Conservation (phyloP, 2,797 vertebrate species). For the Smutsia temminckii region DNA sequence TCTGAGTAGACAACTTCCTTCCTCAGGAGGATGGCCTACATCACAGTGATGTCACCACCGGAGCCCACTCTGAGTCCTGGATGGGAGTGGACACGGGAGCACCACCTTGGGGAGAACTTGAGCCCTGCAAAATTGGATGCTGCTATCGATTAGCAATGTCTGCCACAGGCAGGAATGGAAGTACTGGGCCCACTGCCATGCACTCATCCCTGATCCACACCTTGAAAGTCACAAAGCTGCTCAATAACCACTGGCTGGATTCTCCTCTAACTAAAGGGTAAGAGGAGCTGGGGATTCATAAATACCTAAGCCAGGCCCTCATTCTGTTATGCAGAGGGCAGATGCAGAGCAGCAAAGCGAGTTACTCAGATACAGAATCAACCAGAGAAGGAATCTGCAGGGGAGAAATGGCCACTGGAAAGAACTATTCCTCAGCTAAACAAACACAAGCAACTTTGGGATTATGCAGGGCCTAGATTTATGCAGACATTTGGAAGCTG, state of each 20-base stretch:
- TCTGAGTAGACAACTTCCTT: background rate
- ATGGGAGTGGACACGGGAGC: background rate
- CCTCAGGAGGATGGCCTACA: rapidly evolving
- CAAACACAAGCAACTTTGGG: background rate
- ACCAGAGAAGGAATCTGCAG: background rate
- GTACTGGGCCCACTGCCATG: rapidly evolving
- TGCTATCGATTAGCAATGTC: background rate
- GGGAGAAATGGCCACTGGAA: background rate
- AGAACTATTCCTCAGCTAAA: rapidly evolving
- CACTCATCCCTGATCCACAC: background rate
- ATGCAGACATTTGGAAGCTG: rapidly evolving
- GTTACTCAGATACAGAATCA: rapidly evolving
- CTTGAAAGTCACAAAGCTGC: background rate
- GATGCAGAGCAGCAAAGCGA: rapidly evolving
- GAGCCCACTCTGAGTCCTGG: background rate
- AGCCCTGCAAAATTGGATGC: background rate
- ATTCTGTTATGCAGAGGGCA: rapidly evolving
- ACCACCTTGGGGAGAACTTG: background rate
- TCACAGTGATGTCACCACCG: background rate
- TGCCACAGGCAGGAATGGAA: background rate
- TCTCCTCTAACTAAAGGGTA: background rate
- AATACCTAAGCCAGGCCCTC: rapidly evolving
- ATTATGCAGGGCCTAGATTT: background rate
- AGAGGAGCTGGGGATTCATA: background rate
- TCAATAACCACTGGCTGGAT: background rate